Percentiles rank a stretch among this genome's conserved stretches.
Evolutionary conservation across 2,113 vertebrate genomes (phyloP).

Genomic region (Ctenodactylus gundi): DNA sequence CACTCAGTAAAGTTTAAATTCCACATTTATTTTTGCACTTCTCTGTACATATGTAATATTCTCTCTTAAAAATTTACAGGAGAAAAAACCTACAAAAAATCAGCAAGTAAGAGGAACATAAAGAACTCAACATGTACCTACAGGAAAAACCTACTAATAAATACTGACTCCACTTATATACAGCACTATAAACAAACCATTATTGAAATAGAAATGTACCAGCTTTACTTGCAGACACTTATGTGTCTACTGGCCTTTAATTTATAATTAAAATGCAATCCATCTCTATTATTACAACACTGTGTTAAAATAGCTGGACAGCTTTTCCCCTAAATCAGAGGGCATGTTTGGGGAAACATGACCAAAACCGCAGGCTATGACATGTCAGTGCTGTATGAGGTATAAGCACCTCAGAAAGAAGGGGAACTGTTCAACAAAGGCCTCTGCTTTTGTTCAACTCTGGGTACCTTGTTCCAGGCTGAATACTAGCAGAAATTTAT

Average conservation of each 20-base stretch:
- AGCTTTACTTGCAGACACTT: too few species aligned
- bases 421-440: neutral
- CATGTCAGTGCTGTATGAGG: neutral
- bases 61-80: neutral
- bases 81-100: neutral
- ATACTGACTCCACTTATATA: neutral
- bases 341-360: neutral
- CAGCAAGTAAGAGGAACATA: neutral
- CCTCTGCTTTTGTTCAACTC: neutral
- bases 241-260: too few species aligned
- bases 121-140: neutral
- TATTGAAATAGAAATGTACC: neutral
- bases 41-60: neutral
- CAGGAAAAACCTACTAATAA: neutral
- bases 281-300: neutral
- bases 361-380: rapidly evolving
- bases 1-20: neutral
- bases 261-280: neutral
- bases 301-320: neutral
- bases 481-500: neutral
- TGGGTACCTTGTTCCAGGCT: neutral
- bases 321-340: neutral
- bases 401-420: neutral
- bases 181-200: neutral
- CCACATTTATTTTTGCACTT: neutral